Evolutionary conservation across 2,113 vertebrate species (phyloP), one percentile per base, ranked within the genome.

Genomic region (Hydrolagus affinis): DNA sequence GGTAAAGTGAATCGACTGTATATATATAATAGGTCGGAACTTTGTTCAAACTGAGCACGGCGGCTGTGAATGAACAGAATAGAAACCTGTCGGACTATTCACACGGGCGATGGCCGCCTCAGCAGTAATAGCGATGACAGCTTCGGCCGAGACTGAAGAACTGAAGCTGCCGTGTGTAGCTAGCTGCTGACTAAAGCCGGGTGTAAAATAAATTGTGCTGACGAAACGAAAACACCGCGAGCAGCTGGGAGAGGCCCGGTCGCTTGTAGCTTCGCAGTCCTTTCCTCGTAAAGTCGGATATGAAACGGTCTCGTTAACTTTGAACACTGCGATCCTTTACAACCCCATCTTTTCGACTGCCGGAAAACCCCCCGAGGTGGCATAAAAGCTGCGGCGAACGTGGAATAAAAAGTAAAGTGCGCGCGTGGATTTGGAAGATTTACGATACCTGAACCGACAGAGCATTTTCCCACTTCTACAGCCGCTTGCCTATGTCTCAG

Each of bases 231-330:
- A 62, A 78, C 12, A 25, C 25, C 7, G 4, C 60, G 10, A 62
- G n/a, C 12, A 25, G 57, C 57, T 62, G 28, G 23, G 59, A 64
- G 15, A n/a, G 59, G 44, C 44, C 44, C 59, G 57, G 23, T 25
- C 23, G 8, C 11, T 17, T 59, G n/a, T 64, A 12, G 64, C 59
- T 64, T 80, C 28, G 60, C 59, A 80, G 57, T 80, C 64, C 25
- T 28, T 28, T 80, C 60, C 76, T 28, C 23, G 28, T 25, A 60
- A 64, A 80, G 0, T 57, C 62, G 62, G 76, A 4, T 62, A 80
- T 17, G 60, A 80, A 80, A 80, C 62, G 73, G 64, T 62, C 23
- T 62, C 57, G 25, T 62, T 80, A 80, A 80, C 75, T 77, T 11
- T 76, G 57, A 76, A 9, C 74, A 59, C 57, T 77, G 59, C 11